Conservation (phyloP, 2,888 invertebrate genomes). For the Diarsia dahlii region DNA sequence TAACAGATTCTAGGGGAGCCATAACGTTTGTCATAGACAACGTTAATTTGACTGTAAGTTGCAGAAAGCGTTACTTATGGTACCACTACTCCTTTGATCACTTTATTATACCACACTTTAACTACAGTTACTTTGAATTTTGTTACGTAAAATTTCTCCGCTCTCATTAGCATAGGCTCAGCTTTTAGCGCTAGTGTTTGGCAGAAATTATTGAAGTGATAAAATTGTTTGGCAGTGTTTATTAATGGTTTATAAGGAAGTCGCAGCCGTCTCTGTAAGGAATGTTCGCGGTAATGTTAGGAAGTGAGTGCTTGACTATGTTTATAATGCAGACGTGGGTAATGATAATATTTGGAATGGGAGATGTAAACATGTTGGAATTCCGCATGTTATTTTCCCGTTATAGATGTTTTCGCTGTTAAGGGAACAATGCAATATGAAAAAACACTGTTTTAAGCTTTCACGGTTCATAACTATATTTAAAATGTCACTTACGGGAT, state of each 20-base stretch:
- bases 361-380: neutral
- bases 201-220: constrained; percentile 42
- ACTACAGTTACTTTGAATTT: constrained; percentile 30
- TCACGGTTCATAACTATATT: too few species aligned
- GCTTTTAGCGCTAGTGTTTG: constrained; percentile 42
- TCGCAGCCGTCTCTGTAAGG: constrained; percentile 15
- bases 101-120: constrained; percentile 55
- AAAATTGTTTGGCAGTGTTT: constrained; percentile 47
- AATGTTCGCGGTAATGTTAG: constrained; percentile 31
- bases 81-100: constrained; percentile 49
- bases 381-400: neutral
- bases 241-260: constrained; percentile 41
- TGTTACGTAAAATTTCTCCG: constrained; percentile 44
- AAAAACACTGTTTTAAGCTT: too few species aligned
- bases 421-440: neutral
- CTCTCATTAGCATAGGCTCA: constrained; percentile 49
- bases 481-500: too few species aligned
- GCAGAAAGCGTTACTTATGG: constrained; percentile 50
- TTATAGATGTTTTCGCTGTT: too few species aligned
- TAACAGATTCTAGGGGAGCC: constrained; percentile 32
- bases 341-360: neutral
- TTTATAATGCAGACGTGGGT: constrained; percentile 3
- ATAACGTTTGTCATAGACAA: constrained; percentile 48
- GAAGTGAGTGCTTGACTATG: constrained; percentile 13
- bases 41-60: constrained; percentile 47